Conservation (phyloP, 1,140 invertebrate genomes). For the Apis laboriosa region DNA sequence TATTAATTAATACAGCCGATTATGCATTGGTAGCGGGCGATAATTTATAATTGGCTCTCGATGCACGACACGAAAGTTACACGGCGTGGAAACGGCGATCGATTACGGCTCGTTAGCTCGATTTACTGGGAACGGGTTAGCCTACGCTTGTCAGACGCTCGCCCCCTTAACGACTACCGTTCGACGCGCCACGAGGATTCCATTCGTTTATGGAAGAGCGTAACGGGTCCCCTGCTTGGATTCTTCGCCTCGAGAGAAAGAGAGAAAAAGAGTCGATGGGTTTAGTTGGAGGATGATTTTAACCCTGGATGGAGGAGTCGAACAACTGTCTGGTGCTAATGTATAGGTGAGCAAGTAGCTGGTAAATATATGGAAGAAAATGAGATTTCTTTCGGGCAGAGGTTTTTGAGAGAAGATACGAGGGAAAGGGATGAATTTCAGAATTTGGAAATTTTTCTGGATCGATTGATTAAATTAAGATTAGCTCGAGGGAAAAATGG, state of each 20-base stretch:
- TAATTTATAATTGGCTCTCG: slow-evolving; percentile 36
- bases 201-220: not conserved
- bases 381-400: too few species aligned
- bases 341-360: too few species aligned
- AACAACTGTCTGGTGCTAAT: too few species aligned
- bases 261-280: not conserved
- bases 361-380: too few species aligned
- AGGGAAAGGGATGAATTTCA: too few species aligned
- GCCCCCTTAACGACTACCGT: slow-evolving; percentile 16
- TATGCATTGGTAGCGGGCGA: slow-evolving; percentile 22
- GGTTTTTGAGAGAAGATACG: too few species aligned
- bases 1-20: slow-evolving; percentile 41
- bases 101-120: slow-evolving; percentile 42
- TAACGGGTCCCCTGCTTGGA: not conserved
- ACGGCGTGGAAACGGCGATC: slow-evolving; percentile 28
- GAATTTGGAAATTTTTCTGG: too few species aligned
- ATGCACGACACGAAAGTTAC: not conserved
- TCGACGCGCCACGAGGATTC: not conserved
- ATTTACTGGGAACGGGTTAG: slow-evolving; percentile 25
- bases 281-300: too few species aligned
- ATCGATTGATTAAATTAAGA: too few species aligned
- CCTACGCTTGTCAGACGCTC: slow-evolving; percentile 8
- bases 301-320: too few species aligned
- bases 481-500: too few species aligned
- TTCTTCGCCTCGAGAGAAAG: not conserved